These are phyloP conservation scores for Ornithoptera priamus DNA, from an alignment of 2,888 invertebrate genomes.

Conservation along the genomic window DNA sequence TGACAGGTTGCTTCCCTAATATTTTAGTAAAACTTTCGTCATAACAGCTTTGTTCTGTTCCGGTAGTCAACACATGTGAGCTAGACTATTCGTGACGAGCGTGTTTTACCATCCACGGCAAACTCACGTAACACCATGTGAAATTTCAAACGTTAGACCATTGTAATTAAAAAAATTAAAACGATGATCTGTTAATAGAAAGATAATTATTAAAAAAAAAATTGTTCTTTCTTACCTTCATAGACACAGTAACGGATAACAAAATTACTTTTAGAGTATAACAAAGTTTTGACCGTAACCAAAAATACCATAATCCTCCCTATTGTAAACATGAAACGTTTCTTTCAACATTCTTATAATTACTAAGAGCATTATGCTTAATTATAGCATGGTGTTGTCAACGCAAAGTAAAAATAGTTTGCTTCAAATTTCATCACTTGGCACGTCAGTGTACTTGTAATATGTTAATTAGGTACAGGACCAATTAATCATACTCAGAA, in stretches of 20 bases:
- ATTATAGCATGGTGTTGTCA: slow-evolving; percentile 13
- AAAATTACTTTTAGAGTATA: background rate
- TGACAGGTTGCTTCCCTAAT: no score
- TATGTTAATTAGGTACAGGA: background rate
- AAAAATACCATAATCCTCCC: background rate
- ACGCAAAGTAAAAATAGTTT: slow-evolving; percentile 13
- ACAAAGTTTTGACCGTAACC: background rate
- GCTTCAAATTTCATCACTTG: background rate
- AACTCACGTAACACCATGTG: no score
- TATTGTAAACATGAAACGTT: background rate
- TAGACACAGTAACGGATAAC: background rate
- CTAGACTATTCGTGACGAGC: no score
- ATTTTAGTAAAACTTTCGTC: no score
- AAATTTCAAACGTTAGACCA: no score
- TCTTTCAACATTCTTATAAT: slow-evolving; percentile 20
- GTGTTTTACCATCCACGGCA: no score
- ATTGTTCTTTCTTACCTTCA: no score
- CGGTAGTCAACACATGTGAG: no score
- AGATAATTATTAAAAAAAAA: no score
- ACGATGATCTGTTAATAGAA: no score
- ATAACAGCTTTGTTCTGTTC: no score
- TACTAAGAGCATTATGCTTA: background rate
- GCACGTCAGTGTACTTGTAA: background rate
- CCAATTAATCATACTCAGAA: background rate
- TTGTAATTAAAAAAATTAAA: no score